Conservation (phyloP, 2,113 vertebrate species). For the Myiopsitta monachus region DNA sequence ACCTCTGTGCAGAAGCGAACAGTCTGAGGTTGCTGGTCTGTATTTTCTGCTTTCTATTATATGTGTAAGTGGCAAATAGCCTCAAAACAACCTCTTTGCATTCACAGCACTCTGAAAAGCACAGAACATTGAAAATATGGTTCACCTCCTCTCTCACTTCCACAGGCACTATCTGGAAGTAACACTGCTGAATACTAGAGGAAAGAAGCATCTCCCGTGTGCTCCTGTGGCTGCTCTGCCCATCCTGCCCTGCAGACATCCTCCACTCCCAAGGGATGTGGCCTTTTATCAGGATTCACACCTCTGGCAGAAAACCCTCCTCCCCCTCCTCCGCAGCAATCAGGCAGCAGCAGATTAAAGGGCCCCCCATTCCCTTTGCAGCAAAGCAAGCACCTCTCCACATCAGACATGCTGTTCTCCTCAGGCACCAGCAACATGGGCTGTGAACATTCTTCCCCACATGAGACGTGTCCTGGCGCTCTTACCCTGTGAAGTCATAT, state of each 20-base stretch:
- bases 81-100: neutral
- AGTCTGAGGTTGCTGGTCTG: neutral
- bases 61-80: neutral
- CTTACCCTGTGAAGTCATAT: neutral
- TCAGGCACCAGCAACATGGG: neutral
- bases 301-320: neutral
- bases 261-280: fast-evolving
- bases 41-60: neutral
- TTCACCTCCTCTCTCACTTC: neutral
- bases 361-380: neutral
- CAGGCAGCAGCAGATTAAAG: neutral
- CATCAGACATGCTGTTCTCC: neutral
- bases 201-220: neutral
- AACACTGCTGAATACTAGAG: neutral
- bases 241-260: fast-evolving
- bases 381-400: neutral
- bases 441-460: neutral
- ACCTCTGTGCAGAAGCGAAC: neutral
- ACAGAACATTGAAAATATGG: neutral
- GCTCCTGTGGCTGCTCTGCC: neutral
- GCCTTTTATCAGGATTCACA: neutral
- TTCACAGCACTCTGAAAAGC: neutral
- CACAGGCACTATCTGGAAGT: neutral
- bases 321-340: fast-evolving
- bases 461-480: fast-evolving